Conservation (phyloP, 2,113 vertebrate species). For the Cephalopterus ornatus region DNA sequence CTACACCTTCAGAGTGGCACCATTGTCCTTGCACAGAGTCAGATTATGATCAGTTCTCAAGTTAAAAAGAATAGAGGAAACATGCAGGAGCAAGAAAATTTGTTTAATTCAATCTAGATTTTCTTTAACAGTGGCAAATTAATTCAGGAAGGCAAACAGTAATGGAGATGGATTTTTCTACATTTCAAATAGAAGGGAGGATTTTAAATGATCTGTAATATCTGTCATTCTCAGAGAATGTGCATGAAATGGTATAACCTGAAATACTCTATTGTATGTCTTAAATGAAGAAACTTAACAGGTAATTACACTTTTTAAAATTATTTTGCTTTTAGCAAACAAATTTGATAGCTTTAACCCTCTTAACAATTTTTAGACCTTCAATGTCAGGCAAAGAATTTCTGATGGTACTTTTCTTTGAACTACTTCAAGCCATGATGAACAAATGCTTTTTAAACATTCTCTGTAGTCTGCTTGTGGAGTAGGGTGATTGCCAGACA, state of each 20-base stretch:
- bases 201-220: not conserved
- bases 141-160: not conserved
- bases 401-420: not conserved
- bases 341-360: not conserved
- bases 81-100: not conserved
- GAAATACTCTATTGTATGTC: not conserved
- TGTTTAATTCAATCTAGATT: not conserved
- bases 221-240: not conserved
- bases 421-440: not conserved
- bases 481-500: not conserved
- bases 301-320: not conserved
- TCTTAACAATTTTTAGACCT: not conserved
- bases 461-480: not conserved
- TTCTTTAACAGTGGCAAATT: not conserved
- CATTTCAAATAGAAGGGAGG: not conserved
- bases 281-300: not conserved
- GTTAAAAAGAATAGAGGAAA: not conserved
- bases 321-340: not conserved
- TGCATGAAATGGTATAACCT: not conserved
- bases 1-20: not conserved
- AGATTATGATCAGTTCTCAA: not conserved
- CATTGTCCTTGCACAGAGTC: not conserved
- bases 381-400: not conserved
- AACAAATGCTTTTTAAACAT: not conserved
- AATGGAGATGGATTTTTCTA: not conserved